phyloP scores from a whole-genome alignment of 2,888 invertebrate genomes.

The Geophilus truncorum region DNA sequence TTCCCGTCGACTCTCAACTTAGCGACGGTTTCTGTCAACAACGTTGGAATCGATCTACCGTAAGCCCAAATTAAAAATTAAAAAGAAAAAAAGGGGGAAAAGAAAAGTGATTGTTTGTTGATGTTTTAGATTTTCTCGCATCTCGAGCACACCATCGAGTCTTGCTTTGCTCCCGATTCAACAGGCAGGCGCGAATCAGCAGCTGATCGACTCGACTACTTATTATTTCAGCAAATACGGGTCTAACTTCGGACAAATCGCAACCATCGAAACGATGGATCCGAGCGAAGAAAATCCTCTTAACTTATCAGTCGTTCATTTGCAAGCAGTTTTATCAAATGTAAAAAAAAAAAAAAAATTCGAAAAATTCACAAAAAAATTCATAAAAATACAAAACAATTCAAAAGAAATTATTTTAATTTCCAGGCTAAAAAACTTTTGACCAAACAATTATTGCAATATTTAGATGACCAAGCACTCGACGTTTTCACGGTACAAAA shows the following conservation, averaged over 20 bases:
- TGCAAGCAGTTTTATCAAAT: conserved; percentile 46
- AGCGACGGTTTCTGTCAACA: conserved; percentile 35
- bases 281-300: conserved; percentile 42
- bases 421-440: conserved; percentile 69
- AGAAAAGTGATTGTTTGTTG: no score
- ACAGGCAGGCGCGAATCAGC: conserved; percentile 26
- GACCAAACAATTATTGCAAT: conserved; percentile 72
- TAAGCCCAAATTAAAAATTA: no score
- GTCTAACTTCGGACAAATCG: conserved; percentile 63
- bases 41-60: conserved; percentile 39
- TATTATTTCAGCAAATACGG: conserved; percentile 89
- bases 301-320: conserved; percentile 45
- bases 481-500: conserved; percentile 62
- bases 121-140: background rate
- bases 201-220: conserved; percentile 52
- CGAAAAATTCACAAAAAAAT: background rate
- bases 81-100: no score
- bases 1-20: conserved; percentile 39
- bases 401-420: background rate
- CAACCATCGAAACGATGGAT: conserved; percentile 39
- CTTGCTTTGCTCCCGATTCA: conserved; percentile 16
- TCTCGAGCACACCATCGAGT: background rate
- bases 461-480: conserved; percentile 75
- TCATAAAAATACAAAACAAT: background rate
- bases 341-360: conserved; percentile 40